Evolutionary conservation across 1,140 invertebrate genomes (phyloP).

Genomic region (Anastrepha ludens): DNA sequence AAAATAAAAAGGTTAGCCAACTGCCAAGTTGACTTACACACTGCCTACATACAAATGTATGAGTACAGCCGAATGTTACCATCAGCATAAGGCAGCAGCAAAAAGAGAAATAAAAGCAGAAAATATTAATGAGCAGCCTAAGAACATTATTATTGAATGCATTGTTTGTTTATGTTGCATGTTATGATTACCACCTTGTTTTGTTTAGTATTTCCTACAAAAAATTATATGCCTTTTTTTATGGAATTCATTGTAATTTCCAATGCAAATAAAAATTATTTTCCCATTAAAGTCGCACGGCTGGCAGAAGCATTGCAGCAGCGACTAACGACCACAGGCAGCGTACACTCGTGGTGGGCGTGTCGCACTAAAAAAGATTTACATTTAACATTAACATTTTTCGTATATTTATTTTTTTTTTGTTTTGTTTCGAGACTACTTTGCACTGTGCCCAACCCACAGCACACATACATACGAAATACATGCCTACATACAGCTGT

Average conservation of each 20-base stretch:
- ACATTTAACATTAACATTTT: conserved; percentile 26
- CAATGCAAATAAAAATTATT: conserved; percentile 51
- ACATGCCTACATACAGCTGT: too few species aligned
- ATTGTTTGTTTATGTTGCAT: not conserved
- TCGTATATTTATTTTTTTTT: not conserved
- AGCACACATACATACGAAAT: too few species aligned
- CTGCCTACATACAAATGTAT: not conserved
- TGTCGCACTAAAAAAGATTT: conserved; percentile 36
- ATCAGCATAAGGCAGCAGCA: not conserved
- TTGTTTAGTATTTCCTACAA: not conserved
- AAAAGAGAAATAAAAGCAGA: not conserved
- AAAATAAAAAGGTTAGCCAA: not conserved
- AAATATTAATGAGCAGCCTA: conserved; percentile 38
- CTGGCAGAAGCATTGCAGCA: not conserved
- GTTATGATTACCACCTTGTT: not conserved
- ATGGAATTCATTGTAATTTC: conserved; percentile 8
- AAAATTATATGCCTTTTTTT: conserved; percentile 18
- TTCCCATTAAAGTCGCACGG: conserved; percentile 43
- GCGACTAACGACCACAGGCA: not conserved
- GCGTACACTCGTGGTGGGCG: conserved; percentile 4
- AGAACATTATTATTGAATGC: not conserved
- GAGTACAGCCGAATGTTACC: not conserved
- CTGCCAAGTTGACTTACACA: not conserved
- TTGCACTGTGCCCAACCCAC: not conserved
- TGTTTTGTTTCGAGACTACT: not conserved